These are phyloP conservation scores for Ptychodera flava DNA, from an alignment of 35 echinoderm and acorn worm genomes.

Conservation along the genomic window DNA sequence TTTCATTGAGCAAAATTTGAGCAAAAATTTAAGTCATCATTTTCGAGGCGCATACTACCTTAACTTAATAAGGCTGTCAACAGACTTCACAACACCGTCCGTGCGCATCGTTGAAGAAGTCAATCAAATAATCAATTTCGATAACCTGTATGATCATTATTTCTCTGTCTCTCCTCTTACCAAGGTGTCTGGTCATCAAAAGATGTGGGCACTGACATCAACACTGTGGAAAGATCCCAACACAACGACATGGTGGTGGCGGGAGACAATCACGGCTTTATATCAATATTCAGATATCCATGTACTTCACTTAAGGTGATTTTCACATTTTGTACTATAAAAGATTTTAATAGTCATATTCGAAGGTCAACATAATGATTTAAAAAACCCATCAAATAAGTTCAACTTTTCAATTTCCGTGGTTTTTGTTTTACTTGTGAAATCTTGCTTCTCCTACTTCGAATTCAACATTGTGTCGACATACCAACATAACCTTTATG, in stretches of 20 bases:
- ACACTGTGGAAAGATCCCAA: conserved; percentile 44
- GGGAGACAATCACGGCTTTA: conserved; percentile 57
- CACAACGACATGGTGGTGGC: conserved; percentile 38
- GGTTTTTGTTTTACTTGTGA: not conserved
- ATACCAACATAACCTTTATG: not conserved
- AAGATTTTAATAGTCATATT: no score
- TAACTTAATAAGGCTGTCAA: no score
- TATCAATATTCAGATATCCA: conserved; percentile 72
- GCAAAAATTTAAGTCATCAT: no score
- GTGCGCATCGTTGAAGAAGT: no score
- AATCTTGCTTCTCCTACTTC: not conserved
- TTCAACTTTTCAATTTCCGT: not conserved
- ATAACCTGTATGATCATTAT: no score
- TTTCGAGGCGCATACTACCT: no score
- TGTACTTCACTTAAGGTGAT: conserved; percentile 68
- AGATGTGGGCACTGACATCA: conserved; percentile 49
- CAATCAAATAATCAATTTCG: no score
- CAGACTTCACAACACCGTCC: no score
- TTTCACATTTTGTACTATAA: no score
- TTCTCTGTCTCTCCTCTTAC: no score
- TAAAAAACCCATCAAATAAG: not conserved
- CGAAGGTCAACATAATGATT: not conserved
- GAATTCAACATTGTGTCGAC: not conserved
- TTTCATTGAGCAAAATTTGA: no score
- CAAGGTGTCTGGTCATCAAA: conserved; percentile 73